phyloP scores from a whole-genome alignment of 2,888 invertebrate species.

The Thymelicus lineola region DNA sequence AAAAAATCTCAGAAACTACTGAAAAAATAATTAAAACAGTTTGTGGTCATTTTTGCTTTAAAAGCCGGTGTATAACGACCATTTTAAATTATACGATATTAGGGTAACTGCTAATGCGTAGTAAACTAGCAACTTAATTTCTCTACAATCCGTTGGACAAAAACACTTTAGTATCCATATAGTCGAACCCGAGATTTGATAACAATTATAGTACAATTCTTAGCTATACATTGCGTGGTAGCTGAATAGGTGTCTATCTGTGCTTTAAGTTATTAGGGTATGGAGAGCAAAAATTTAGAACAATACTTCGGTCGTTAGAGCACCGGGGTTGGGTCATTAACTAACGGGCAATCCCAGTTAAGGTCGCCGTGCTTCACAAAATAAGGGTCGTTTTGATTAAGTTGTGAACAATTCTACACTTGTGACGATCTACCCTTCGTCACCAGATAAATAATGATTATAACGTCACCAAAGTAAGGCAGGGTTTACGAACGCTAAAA shows the following conservation, averaged over 20 bases:
- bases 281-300: slow-evolving; percentile 29
- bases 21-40: background rate
- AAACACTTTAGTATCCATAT: slow-evolving; percentile 18
- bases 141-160: slow-evolving; percentile 23
- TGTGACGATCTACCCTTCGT: slow-evolving; percentile 33
- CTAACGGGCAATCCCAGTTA: slow-evolving; percentile 39
- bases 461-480: slow-evolving; percentile 14
- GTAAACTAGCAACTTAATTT: slow-evolving; percentile 30
- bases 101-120: slow-evolving; percentile 18
- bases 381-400: slow-evolving; percentile 44
- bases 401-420: slow-evolving; percentile 42
- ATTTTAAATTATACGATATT: slow-evolving; percentile 12
- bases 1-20: too few relatives aligned
- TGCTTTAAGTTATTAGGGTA: slow-evolving; percentile 14
- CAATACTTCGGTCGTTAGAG: slow-evolving; percentile 25
- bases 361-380: slow-evolving; percentile 41
- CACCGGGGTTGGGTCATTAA: slow-evolving; percentile 31
- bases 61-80: background rate
- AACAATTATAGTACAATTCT: background rate
- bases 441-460: slow-evolving; percentile 34
- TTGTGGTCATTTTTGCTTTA: background rate
- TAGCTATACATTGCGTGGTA: slow-evolving; percentile 18
- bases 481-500: background rate
- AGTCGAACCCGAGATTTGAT: background rate
- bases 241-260: background rate